Conservation (phyloP, 2,797 vertebrate species). For the Pseudomugil tenellus region DNA sequence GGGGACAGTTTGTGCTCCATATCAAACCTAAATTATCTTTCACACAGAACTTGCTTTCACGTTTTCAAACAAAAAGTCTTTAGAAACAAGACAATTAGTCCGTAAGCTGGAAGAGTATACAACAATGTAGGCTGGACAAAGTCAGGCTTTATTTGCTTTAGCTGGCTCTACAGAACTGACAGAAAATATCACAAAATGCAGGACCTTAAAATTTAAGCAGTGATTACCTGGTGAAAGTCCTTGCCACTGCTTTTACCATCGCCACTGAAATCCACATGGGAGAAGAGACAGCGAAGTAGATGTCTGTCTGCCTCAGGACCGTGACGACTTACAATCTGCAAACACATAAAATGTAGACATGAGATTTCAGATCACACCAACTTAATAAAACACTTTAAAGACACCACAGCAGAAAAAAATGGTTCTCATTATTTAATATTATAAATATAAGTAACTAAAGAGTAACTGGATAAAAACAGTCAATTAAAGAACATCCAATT, state of each 20-base stretch:
- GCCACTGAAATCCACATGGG: constrained; percentile 99
- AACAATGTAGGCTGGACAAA: background rate
- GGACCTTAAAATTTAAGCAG: constrained; percentile 18
- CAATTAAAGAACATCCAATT: too few relatives aligned
- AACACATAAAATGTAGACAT: constrained; percentile 9
- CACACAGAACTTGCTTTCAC: background rate
- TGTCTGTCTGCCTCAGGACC: constrained; percentile 99
- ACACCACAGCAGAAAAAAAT: too few relatives aligned
- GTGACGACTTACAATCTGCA: constrained; percentile 99
- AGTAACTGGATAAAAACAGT: too few relatives aligned
- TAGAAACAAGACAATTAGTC: too few relatives aligned
- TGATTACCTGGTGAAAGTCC: constrained; percentile 99
- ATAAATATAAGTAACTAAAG: too few relatives aligned
- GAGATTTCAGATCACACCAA: background rate
- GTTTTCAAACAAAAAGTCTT: background rate
- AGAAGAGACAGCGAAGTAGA: constrained; percentile 99
- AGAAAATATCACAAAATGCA: too few relatives aligned
- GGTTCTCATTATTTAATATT: too few relatives aligned
- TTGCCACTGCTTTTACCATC: constrained; percentile 99
- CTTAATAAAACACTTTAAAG: too few relatives aligned
- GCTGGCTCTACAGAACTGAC: background rate
- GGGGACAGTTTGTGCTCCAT: too few relatives aligned
- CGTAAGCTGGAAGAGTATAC: background rate
- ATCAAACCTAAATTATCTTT: background rate
- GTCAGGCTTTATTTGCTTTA: background rate